phyloP scores from a whole-genome alignment of 2,113 vertebrate species.

The Poecilia latipinna region DNA sequence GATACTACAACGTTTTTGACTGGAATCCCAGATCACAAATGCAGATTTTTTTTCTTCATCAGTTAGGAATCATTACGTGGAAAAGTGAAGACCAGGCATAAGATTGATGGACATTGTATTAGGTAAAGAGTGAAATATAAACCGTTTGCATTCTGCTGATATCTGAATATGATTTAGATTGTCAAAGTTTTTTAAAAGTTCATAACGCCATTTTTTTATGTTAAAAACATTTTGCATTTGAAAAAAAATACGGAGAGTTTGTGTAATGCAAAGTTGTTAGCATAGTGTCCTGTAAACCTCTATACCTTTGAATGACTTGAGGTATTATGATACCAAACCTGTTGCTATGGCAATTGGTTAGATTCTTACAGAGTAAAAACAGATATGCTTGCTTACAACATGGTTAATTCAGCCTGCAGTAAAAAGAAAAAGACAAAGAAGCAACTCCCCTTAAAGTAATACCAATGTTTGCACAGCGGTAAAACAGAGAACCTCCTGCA shows the following conservation, averaged over 20 bases:
- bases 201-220: conserved; percentile 20
- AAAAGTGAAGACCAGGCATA: no score
- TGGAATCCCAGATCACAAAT: neutral
- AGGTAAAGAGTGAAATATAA: neutral
- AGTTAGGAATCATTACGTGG: neutral
- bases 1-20: no score
- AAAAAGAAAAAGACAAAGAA: neutral
- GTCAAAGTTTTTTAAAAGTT: neutral
- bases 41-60: neutral
- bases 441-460: conserved; percentile 19
- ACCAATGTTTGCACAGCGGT: conserved; percentile 18
- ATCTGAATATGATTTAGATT: conserved; percentile 23
- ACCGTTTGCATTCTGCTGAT: conserved; percentile 6
- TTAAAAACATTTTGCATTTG: conserved; percentile 32
- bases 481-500: conserved; percentile 53
- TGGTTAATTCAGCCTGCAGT: conserved; percentile 39
- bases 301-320: conserved; percentile 64
- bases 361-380: conserved; percentile 43
- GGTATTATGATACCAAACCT: conserved; percentile 52
- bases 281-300: conserved; percentile 52
- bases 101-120: neutral
- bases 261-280: conserved; percentile 38
- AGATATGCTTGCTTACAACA: conserved; percentile 44
- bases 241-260: conserved; percentile 7
- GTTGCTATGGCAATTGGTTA: conserved; percentile 50